Conservation (phyloP, 53 echinoderm and acorn worm species). For the Pentamera pediparva region DNA sequence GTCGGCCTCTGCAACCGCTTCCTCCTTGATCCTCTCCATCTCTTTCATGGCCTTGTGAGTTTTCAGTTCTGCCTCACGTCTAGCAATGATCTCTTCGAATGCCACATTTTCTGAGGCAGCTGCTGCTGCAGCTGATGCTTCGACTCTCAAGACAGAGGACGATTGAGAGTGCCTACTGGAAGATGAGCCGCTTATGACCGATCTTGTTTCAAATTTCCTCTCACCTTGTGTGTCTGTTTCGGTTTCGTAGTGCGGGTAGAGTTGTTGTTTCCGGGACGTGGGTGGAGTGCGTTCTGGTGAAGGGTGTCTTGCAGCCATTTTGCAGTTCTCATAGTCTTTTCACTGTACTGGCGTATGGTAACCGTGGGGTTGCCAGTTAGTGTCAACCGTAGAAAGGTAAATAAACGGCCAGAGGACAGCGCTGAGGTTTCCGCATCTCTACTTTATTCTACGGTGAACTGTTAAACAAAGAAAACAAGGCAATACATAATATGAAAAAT, state of each 20-base stretch:
- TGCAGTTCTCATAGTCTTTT: conserved; percentile 12
- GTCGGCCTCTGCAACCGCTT: conserved; percentile 43
- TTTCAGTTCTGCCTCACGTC: conserved; percentile 10
- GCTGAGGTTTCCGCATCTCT: neutral
- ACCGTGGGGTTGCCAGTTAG: neutral
- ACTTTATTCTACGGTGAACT: neutral
- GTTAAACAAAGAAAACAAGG: neutral
- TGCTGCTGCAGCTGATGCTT: conserved; percentile 33
- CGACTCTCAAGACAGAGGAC: neutral
- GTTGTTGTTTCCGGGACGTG: too few species aligned
- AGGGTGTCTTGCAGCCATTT: neutral
- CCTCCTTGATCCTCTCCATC: neutral
- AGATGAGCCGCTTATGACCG: neutral
- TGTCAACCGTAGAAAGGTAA: too few species aligned
- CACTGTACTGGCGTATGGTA: conserved; percentile 11
- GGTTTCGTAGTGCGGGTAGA: too few species aligned
- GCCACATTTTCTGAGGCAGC: conserved; percentile 35
- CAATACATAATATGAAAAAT: too few species aligned
- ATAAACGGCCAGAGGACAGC: neutral
- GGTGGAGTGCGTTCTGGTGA: too few species aligned
- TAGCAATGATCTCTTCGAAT: conserved; percentile 36
- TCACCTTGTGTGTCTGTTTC: too few species aligned
- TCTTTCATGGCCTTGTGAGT: conserved; percentile 8
- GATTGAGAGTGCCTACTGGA: neutral
- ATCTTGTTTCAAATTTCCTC: neutral